These are phyloP conservation scores for Zosterops japonicus DNA, from an alignment of 2,113 vertebrate genomes.

Conservation along the genomic window DNA sequence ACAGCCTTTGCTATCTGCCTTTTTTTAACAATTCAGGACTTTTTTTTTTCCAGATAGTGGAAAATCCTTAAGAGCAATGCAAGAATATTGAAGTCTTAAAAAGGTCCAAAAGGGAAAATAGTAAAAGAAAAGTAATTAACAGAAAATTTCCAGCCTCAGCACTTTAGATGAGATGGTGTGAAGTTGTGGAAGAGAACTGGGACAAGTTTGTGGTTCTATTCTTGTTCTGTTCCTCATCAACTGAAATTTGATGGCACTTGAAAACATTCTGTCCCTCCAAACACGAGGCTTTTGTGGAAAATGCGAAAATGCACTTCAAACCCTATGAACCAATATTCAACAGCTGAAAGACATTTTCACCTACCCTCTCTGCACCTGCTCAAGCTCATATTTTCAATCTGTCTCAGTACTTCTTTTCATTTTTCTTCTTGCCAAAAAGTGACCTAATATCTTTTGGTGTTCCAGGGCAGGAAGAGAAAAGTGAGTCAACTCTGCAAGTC, in stretches of 20 bases:
- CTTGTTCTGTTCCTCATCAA: background rate
- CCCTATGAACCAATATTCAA: background rate
- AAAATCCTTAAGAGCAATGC: background rate
- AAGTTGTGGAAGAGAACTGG: background rate
- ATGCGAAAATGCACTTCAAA: background rate
- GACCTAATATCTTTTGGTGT: slow-evolving; percentile 18
- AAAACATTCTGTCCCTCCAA: background rate
- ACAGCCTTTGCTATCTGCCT: background rate
- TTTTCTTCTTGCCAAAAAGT: slow-evolving; percentile 16
- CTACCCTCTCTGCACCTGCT: background rate
- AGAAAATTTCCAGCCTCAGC: background rate
- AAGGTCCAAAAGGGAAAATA: background rate
- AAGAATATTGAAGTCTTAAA: background rate
- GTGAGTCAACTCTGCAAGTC: background rate
- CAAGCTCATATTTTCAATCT: background rate
- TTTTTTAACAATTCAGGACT: background rate
- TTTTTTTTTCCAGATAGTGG: background rate
- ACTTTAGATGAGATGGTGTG: background rate
- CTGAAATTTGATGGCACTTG: background rate
- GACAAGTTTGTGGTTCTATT: background rate
- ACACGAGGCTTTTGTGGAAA: background rate
- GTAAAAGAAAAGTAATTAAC: background rate
- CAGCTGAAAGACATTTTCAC: background rate
- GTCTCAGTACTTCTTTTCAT: background rate
- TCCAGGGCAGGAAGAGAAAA: slow-evolving; percentile 16